Evolutionary conservation across 1,140 invertebrate genomes (phyloP).

Genomic region (Leptestheria dahalacensis): DNA sequence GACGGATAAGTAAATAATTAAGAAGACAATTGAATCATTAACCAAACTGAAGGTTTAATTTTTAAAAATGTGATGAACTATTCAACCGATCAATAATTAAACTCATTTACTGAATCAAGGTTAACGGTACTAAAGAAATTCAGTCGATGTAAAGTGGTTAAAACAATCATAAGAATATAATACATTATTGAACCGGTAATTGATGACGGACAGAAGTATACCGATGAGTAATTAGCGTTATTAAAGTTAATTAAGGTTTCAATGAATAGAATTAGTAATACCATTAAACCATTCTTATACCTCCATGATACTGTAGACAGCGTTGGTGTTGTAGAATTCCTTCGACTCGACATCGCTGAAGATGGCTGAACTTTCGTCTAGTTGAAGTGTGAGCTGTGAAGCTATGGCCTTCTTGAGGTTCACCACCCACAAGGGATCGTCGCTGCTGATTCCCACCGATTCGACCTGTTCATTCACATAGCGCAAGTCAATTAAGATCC

Average conservation of each 20-base stretch:
- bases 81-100: no score
- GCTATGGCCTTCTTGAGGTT: conserved; percentile 13
- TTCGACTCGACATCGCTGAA: conserved; percentile 1
- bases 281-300: not conserved
- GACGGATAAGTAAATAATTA: no score
- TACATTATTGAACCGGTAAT: no score
- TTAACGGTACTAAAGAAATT: not conserved
- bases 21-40: no score
- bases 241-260: no score
- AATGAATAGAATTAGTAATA: not conserved
- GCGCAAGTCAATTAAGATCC: not conserved
- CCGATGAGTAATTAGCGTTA: no score
- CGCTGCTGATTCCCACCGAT: conserved; percentile 5
- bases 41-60: no score
- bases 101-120: not conserved
- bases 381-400: conserved; percentile 14
- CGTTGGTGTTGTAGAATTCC: conserved; percentile 4
- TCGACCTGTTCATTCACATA: no score
- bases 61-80: no score
- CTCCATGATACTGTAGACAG: conserved; percentile 10
- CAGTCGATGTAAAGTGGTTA: no score
- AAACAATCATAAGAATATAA: no score
- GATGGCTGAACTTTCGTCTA: conserved; percentile 5
- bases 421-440: conserved; percentile 13
- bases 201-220: no score